Base-by-base conservation (phyloP, 2,888 invertebrate species). In the Apamea sordens region DNA sequence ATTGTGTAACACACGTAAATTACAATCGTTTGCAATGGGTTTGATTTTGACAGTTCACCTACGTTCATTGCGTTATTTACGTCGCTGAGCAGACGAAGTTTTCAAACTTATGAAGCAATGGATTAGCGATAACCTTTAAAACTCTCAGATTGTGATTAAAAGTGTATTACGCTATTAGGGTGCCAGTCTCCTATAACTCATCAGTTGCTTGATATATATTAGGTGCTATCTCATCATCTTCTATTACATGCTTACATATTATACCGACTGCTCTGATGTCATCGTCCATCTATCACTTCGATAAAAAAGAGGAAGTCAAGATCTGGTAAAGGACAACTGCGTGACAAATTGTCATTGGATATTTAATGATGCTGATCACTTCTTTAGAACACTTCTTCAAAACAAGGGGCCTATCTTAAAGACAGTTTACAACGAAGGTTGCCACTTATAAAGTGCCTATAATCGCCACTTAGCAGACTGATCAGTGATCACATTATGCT, bases 401-500 rank as follows among this genome's bases (percentile, higher is more conserved):
- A 73, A 68, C 21, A 10, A 21, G 59, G 59, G 32, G 11, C 24
- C 28, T 50, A 59, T 59, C 50, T 63, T 53, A 61, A 56, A 63
- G n/a, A 68, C 15, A 71, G 36, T 73, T 74, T 24, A 69, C 64
- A 82, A 63, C 47, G 67, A 83, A 77, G 72, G 83, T 73, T 69
- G 36, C 44, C 28, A 67, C 18, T 70, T 70, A 64, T 67, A 68
- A 67, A 80, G 64, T 69, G 47, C 6, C 3, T 67, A 50, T 84
- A 75, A 84, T 87, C 36, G 21, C 56, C 73, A 76, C 70, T 84
- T 77, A 84, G 15, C 36, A 13, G n/a, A 65, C 73, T 69, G 70
- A 84, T 73, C 63, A 67, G 15, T 32, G 70, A 64, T 71, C 70
- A 59, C 47, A 76, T 87, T 79, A 87, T 85, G 36, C 75, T 70